Evolutionary conservation across 2,888 invertebrate genomes (phyloP).

Genomic region (Coecobrya sp.): DNA sequence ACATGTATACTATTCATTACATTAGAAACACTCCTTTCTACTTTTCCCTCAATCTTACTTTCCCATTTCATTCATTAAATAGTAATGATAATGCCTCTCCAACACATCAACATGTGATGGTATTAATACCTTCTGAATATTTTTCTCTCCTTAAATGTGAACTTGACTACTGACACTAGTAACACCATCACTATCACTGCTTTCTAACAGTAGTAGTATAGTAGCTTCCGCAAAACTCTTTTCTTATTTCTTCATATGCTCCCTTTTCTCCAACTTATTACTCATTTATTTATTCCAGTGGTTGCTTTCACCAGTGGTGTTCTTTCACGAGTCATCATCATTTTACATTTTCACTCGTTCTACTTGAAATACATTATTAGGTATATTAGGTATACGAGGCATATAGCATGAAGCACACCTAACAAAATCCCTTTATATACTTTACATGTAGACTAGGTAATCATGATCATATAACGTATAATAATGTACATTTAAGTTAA

Average conservation of each 20-base stretch:
- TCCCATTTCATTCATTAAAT: constrained; percentile 7
- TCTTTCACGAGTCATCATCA: constrained; percentile 33
- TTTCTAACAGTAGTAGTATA: neutral
- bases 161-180: neutral
- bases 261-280: constrained; percentile 9
- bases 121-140: constrained; percentile 47
- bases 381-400: neutral
- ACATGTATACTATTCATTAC: neutral
- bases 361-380: neutral
- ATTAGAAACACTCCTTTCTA: neutral
- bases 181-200: neutral
- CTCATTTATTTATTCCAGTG: constrained; percentile 67
- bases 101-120: constrained; percentile 14
- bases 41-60: constrained; percentile 6
- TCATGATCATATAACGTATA: neutral
- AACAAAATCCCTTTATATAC: neutral
- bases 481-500: no score
- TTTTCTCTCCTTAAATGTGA: constrained; percentile 4
- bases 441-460: neutral
- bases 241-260: neutral
- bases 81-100: constrained; percentile 7
- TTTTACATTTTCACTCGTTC: neutral
- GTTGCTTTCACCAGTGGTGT: constrained; percentile 52
- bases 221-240: neutral
- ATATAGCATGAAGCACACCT: neutral